Evolutionary conservation across 2,797 vertebrate species (phyloP).

Genomic region (Coracias cyanogaster): DNA sequence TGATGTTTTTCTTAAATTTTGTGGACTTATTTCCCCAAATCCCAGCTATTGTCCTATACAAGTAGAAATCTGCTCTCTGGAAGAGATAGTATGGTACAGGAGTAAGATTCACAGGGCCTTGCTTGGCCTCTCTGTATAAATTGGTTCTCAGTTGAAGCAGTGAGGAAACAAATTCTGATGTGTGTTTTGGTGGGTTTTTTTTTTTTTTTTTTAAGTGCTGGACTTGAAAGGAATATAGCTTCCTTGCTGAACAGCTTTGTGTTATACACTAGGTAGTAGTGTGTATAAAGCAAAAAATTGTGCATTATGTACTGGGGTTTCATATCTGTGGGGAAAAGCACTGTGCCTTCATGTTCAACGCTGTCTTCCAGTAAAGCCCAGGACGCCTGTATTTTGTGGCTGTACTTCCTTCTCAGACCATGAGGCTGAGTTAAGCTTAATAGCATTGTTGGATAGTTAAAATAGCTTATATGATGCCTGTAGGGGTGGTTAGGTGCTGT

Average conservation of each 20-base stretch:
- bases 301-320: background rate
- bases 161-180: background rate
- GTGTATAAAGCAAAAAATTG: background rate
- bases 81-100: background rate
- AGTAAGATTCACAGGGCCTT: background rate
- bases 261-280: background rate
- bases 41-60: background rate
- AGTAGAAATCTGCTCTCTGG: background rate
- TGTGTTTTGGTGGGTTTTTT: too few relatives aligned
- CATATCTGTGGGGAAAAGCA: background rate
- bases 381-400: background rate
- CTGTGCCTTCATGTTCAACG: fast-evolving
- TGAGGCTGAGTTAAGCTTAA: background rate
- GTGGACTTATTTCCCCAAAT: background rate
- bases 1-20: background rate
- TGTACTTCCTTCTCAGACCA: background rate
- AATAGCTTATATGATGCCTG: background rate
- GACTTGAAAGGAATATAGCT: background rate
- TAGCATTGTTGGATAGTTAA: background rate
- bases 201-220: background rate
- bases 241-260: background rate
- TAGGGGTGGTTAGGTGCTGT: background rate
- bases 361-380: background rate
- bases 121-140: background rate
- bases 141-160: background rate